These are phyloP conservation scores for Tragelaphus buxtoni DNA, from an alignment of 2,113 vertebrate species.

Conservation along the genomic window DNA sequence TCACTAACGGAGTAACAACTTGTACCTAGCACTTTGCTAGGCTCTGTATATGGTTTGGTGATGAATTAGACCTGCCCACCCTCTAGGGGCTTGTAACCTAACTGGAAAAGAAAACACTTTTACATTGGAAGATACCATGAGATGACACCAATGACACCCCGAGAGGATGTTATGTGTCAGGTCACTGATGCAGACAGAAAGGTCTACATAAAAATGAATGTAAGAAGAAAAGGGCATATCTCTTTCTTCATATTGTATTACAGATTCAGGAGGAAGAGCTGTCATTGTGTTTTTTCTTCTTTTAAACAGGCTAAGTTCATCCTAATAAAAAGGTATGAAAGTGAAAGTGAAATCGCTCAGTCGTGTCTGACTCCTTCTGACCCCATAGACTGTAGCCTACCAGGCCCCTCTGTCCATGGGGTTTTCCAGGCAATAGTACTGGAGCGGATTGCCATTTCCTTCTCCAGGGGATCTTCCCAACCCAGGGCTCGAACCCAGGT, in stretches of 20 bases:
- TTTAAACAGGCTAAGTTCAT: not conserved
- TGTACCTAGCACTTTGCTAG: not conserved
- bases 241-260: not conserved
- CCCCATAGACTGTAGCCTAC: too few relatives aligned
- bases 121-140: not conserved
- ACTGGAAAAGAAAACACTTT: not conserved
- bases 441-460: too few relatives aligned
- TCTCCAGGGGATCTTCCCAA: too few relatives aligned
- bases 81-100: not conserved
- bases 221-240: not conserved
- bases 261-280: not conserved
- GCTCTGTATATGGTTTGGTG: not conserved
- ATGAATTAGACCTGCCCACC: not conserved
- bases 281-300: not conserved
- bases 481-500: too few relatives aligned
- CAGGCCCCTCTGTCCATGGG: too few relatives aligned
- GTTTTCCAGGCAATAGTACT: too few relatives aligned
- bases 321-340: not conserved
- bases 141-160: accelerated
- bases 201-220: too few relatives aligned
- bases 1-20: not conserved
- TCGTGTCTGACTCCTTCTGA: too few relatives aligned
- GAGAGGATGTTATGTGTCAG: accelerated
- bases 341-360: too few relatives aligned
- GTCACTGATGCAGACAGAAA: not conserved